Evolutionary conservation across 2,113 vertebrate species (phyloP), one percentile per base, ranked within the genome.

Genomic region (Phodopus roborovskii): DNA sequence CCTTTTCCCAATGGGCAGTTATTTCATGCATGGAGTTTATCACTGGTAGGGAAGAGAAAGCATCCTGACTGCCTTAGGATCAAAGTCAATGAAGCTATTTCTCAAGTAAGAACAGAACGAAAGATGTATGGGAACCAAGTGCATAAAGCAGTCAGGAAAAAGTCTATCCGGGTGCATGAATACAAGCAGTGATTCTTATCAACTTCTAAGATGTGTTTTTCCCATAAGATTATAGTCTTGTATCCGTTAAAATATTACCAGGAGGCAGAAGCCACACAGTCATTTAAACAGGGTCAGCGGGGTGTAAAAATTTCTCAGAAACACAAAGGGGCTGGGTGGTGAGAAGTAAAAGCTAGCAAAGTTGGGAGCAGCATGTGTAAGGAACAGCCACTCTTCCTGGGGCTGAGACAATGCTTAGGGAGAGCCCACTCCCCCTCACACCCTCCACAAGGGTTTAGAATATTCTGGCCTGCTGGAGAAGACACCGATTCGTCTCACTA

Each of bases 301-400:
- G 56, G 16, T 8, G 0, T 56, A 15, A n/a, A n/a, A n/a, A n/a
- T n/a, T n/a, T n/a, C n/a, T n/a, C n/a, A n/a, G n/a, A n/a, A n/a
- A n/a, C n/a, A n/a, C n/a, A n/a, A n/a, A n/a, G n/a, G n/a, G n/a
- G n/a, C n/a, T 33, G 56, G 11, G 17, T 26, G 0, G 12, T 11
- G 53, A 83, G 62, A 53, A 70, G 26, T 12, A 39, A 20, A 68
- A 19, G 24, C 26, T 33, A 1, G 50, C 20, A 92, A 19, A 22
- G 1, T 24, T 0, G 0, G 39, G 12, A 33, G 0, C 4, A 1
- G 24, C 24, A 8, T 36, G 24, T 0, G 0, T 22, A 10, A 66
- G 53, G 33, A 50, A 2, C 19, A 24, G 17, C 10, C 9, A 4
- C 4, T 19, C 0, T 33, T 64, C 64, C 4, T 5, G 39, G 10